A percentile compares a stretch with the other conserved stretches of the same genome.
Evolutionary conservation across 2,888 invertebrate species (phyloP).

Genomic region (Tachina lurida): DNA sequence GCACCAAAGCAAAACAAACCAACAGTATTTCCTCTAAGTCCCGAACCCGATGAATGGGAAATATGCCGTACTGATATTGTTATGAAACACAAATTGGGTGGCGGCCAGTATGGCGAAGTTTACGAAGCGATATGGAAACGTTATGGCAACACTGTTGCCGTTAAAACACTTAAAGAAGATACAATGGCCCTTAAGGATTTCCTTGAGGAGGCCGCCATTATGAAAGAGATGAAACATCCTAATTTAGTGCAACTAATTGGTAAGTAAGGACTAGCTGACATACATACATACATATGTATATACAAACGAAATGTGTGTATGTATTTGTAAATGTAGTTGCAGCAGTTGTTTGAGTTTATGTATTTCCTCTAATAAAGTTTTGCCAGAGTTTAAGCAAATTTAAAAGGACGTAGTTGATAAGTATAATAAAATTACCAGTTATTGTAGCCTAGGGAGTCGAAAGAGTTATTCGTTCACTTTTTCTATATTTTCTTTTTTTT

Average conservation of each 20-base stretch:
- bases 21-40: slow-evolving; percentile 96
- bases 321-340: neutral
- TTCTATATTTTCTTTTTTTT: neutral
- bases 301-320: neutral
- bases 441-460: slow-evolving; percentile 41
- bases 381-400: slow-evolving; percentile 19
- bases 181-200: slow-evolving; percentile 99
- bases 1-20: slow-evolving; percentile 98
- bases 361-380: slow-evolving; percentile 10
- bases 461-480: slow-evolving; percentile 24
- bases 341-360: neutral
- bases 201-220: slow-evolving; percentile 98
- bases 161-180: slow-evolving; percentile 99
- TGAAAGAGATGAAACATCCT: slow-evolving; percentile 99
- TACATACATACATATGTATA: neutral
- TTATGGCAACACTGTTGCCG: slow-evolving; percentile 98
- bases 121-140: slow-evolving; percentile 98
- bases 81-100: slow-evolving; percentile 98
- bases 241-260: slow-evolving; percentile 97
- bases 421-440: slow-evolving; percentile 42
- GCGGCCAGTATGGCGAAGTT: slow-evolving; percentile 96
- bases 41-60: slow-evolving; percentile 98
- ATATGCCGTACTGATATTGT: slow-evolving; percentile 98
- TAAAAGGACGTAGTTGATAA: slow-evolving; percentile 23
- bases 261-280: slow-evolving; percentile 72